Evolutionary conservation across 2,797 vertebrate species (phyloP), one percentile per base, ranked within the genome.

Genomic region (Amphiprion clarkii): DNA sequence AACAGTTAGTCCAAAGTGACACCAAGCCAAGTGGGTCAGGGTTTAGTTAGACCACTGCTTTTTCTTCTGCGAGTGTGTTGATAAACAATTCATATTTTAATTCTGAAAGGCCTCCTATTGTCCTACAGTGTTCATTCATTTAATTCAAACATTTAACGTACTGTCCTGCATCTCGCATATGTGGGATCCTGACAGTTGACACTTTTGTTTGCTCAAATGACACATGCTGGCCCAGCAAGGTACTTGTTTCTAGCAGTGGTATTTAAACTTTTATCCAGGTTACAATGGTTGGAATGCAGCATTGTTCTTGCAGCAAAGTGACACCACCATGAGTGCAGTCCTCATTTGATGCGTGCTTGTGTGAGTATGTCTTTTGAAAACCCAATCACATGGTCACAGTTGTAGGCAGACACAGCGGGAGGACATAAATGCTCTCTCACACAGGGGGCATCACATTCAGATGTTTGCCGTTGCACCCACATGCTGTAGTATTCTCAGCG

Each of bases 271-370:
- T 13, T 67, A 71, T 74, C 70, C 67, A 67, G 60, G 31, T 79
- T 69, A 76, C 87, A 89, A 84, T 74, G 63, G 64, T 25, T 68
- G 87, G 88, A 87, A 88, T 84, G 83, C 63, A 58, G 42, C 51
- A 57, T 78, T 83, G 83, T 88, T 72, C 64, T 17, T 2, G 39
- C 56, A 62, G 61, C 48, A 74, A 80, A 77, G 65, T 48, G 52
- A 78, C 29, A 36, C 57, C 9, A 1, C 21, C 23, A 3, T 33
- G 54, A 54, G 54, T 72, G 64, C 42, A 65, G 75, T 73, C 56
- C 44, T 62, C 21, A 19, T 48, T 42, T 27, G 17, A 67, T 12
- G 21, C 29, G 14, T 21, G 51, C 40, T 12, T 83, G 78, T 77
- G 46, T 48, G 44, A 46, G n/a, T 72, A 63, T 62, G 36, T 76